A percentile compares a stretch with the other conserved stretches of the same genome.
Conservation (phyloP, 2,888 invertebrate species). For the Epinotia bilunana region DNA sequence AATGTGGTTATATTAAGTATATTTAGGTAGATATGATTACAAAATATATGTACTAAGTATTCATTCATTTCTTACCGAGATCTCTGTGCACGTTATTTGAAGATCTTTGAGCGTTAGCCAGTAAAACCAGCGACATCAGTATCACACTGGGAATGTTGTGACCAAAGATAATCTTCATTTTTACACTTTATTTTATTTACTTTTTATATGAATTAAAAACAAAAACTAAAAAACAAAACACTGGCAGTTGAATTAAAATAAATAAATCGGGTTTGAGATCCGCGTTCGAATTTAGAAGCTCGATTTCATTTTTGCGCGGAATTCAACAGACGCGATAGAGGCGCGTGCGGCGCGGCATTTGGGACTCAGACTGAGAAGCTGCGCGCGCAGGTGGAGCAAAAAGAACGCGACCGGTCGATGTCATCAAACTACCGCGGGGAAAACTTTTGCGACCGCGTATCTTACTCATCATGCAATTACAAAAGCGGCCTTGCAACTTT, state of each 20-base stretch:
- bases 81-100: slow-evolving; percentile 70
- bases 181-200: slow-evolving; percentile 14
- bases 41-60: no score
- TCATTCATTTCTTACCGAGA: slow-evolving; percentile 66
- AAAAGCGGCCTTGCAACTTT: background rate
- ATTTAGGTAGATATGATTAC: no score
- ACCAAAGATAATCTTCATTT: slow-evolving; percentile 69
- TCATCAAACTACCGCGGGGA: slow-evolving; percentile 46
- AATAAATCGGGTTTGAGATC: slow-evolving; percentile 36
- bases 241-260: slow-evolving; percentile 11
- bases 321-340: slow-evolving; percentile 58
- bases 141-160: slow-evolving; percentile 73
- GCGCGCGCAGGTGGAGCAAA: slow-evolving; percentile 65
- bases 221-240: slow-evolving; percentile 29
- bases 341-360: slow-evolving; percentile 69
- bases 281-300: slow-evolving; percentile 63
- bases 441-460: slow-evolving; percentile 11
- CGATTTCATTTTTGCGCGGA: slow-evolving; percentile 75
- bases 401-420: slow-evolving; percentile 67
- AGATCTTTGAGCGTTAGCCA: slow-evolving; percentile 77
- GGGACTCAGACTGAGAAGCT: slow-evolving; percentile 49
- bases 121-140: slow-evolving; percentile 72
- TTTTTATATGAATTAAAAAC: slow-evolving; percentile 44
- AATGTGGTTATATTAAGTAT: no score
- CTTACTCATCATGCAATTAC: slow-evolving; percentile 18